phyloP scores from a whole-genome alignment of 2,888 invertebrate species.

The Cylindroiulus punctatus region DNA sequence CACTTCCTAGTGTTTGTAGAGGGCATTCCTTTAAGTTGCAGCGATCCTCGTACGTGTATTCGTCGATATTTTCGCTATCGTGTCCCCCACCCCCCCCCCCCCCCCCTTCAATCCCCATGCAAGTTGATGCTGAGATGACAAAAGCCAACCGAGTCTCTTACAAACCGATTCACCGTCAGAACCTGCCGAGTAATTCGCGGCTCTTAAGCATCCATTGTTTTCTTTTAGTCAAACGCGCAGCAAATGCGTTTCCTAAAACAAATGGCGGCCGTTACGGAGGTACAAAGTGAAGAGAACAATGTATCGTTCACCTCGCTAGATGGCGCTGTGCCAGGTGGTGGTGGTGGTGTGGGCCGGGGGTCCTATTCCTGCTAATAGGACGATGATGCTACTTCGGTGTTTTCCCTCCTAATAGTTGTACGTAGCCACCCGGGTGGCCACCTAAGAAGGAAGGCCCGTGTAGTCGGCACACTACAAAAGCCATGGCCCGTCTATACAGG shows the following conservation, averaged over 20 bases:
- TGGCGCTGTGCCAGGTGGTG: neutral
- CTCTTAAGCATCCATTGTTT: neutral
- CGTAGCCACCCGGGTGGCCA: neutral
- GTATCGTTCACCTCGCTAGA: neutral
- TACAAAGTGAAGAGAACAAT: neutral
- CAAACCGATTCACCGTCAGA: too few species aligned
- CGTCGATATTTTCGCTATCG: too few species aligned
- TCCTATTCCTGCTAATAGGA: too few species aligned
- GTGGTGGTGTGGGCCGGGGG: too few species aligned
- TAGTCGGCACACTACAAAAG: neutral
- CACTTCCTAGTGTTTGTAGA: too few species aligned
- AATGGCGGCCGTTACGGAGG: constrained; percentile 12
- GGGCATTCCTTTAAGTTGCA: too few species aligned
- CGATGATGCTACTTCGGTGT: neutral
- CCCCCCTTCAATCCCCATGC: too few species aligned
- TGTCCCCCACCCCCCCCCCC: too few species aligned
- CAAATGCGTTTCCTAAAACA: neutral
- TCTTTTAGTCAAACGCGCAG: neutral
- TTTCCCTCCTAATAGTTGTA: neutral
- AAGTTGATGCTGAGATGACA: too few species aligned
- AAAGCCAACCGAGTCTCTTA: too few species aligned
- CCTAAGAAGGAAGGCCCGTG: neutral
- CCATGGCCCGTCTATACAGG: neutral
- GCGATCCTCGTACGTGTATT: too few species aligned
- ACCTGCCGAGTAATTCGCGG: neutral